Evolutionary conservation across 2,888 invertebrate genomes (phyloP).

Genomic region (Plebejus melissa): DNA sequence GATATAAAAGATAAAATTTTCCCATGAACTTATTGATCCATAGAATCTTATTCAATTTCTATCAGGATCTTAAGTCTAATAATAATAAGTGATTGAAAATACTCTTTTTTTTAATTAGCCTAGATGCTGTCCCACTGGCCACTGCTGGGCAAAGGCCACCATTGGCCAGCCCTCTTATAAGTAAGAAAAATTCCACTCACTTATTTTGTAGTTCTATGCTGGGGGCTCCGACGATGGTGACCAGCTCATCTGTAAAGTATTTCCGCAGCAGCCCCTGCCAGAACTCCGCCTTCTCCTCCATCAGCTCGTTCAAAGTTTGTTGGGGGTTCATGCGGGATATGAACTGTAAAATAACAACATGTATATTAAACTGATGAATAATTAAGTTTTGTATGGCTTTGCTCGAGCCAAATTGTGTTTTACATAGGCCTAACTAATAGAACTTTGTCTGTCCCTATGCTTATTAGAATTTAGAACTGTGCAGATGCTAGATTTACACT

Average conservation of each 20-base stretch:
- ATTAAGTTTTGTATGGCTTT: too few species aligned
- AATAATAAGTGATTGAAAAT: too few species aligned
- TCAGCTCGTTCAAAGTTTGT: constrained; percentile 78
- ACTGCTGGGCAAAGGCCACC: too few species aligned
- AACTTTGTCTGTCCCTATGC: not conserved
- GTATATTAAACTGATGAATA: too few species aligned
- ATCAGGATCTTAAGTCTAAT: too few species aligned
- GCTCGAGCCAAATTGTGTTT: not conserved
- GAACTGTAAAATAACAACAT: constrained; percentile 66
- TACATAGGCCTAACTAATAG: not conserved
- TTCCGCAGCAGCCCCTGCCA: constrained; percentile 85
- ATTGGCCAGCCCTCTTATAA: not conserved
- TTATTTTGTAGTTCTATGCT: constrained; percentile 62
- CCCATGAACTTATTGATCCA: too few species aligned
- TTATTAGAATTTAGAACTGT: too few species aligned
- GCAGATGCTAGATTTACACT: too few species aligned
- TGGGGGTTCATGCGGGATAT: constrained; percentile 84
- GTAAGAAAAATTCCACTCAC: constrained; percentile 43
- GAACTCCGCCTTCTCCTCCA: constrained; percentile 80
- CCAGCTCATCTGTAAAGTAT: constrained; percentile 82
- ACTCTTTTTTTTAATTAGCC: too few species aligned
- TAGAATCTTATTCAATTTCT: too few species aligned
- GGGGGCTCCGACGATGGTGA: constrained; percentile 81
- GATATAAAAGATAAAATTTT: not conserved
- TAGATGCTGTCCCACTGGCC: too few species aligned